phyloP scores from a whole-genome alignment of 2,113 vertebrate species.

The Rana temporaria region DNA sequence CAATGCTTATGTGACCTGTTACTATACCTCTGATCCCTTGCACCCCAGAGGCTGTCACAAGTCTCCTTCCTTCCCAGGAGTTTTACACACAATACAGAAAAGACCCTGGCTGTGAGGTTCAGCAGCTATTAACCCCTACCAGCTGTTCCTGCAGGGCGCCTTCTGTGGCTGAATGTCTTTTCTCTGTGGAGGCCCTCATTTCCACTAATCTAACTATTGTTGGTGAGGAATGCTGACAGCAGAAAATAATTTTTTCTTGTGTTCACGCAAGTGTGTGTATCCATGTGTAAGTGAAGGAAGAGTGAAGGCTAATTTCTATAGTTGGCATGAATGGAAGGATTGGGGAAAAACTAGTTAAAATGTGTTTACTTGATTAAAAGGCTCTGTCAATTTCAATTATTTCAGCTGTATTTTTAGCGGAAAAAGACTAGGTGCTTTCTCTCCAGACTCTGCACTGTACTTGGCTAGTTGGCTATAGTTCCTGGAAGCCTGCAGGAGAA shows the following conservation, averaged over 20 bases:
- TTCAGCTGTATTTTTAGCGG: slow-evolving; percentile 74
- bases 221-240: slow-evolving; percentile 99
- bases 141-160: slow-evolving; percentile 99
- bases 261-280: slow-evolving; percentile 99
- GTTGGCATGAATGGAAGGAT: slow-evolving; percentile 94
- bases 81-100: slow-evolving; percentile 99
- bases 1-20: slow-evolving; percentile 85
- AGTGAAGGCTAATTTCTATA: slow-evolving; percentile 99
- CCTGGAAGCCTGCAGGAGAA: slow-evolving; percentile 2
- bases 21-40: slow-evolving; percentile 90
- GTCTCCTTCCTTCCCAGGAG: slow-evolving; percentile 99
- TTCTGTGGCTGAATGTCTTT: slow-evolving; percentile 98
- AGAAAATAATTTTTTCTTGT: slow-evolving; percentile 99
- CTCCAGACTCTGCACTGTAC: slow-evolving; percentile 61
- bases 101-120: slow-evolving; percentile 98
- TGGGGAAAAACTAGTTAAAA: slow-evolving; percentile 96
- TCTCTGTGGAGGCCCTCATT: slow-evolving; percentile 98
- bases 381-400: slow-evolving; percentile 86
- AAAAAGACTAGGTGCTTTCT: slow-evolving; percentile 71
- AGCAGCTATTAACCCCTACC: slow-evolving; percentile 99
- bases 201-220: slow-evolving; percentile 99
- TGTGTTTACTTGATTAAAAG: slow-evolving; percentile 90
- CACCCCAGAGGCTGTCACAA: slow-evolving; percentile 98
- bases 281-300: slow-evolving; percentile 99
- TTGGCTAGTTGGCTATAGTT: slow-evolving; percentile 38